Evolutionary conservation across 2,888 invertebrate genomes (phyloP).

Genomic region (Nebria salina): DNA sequence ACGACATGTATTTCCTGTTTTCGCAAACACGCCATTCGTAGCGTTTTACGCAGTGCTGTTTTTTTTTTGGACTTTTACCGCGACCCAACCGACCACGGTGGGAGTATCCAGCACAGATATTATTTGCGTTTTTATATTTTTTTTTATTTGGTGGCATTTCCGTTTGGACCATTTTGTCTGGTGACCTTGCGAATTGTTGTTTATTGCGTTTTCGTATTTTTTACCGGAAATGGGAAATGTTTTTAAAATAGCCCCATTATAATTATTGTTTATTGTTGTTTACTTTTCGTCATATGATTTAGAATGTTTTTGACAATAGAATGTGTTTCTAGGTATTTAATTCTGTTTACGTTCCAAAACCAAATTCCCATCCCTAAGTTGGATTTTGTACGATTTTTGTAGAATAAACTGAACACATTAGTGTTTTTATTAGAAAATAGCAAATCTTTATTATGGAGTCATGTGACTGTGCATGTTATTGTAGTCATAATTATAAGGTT

Average conservation of each 20-base stretch:
- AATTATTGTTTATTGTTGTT: background rate
- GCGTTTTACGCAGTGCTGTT: background rate
- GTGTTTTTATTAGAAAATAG: no score
- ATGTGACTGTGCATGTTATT: no score
- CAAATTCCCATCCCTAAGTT: no score
- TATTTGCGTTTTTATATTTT: background rate
- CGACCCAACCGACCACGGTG: background rate
- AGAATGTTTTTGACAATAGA: background rate
- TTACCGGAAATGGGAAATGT: background rate
- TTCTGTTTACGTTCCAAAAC: no score
- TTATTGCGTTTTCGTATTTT: background rate
- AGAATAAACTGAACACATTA: no score
- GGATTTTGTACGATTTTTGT: no score
- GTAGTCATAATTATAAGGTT: no score
- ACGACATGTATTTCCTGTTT: constrained; percentile 38
- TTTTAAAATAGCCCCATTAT: background rate
- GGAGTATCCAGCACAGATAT: background rate
- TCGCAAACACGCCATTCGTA: constrained; percentile 5
- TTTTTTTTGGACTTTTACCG: background rate
- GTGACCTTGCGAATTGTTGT: background rate
- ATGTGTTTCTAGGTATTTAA: no score
- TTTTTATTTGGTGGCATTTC: background rate
- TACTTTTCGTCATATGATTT: background rate
- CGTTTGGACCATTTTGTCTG: background rate
- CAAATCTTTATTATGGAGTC: no score